Conservation (phyloP, 2,888 invertebrate species). For the Dioctria linearis region DNA sequence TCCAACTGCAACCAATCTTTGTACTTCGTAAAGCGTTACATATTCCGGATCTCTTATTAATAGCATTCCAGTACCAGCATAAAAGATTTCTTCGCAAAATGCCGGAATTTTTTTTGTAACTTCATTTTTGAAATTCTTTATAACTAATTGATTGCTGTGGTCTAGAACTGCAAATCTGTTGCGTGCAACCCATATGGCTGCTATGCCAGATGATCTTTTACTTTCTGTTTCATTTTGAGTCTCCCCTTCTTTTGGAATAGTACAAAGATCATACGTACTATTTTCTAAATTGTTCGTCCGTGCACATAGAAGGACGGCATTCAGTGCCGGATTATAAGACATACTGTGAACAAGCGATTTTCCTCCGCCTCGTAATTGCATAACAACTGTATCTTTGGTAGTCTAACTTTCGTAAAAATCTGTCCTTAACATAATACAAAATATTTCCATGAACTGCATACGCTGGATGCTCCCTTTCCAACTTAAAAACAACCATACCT, state of each 20-base stretch:
- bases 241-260: constrained; percentile 80
- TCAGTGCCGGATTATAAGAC: constrained; percentile 98
- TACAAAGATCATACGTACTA: constrained; percentile 94
- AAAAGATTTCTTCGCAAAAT: constrained; percentile 96
- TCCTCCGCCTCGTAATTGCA: constrained; percentile 90
- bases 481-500: constrained; percentile 74
- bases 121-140: constrained; percentile 98
- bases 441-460: constrained; percentile 94
- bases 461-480: constrained; percentile 96
- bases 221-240: constrained; percentile 76
- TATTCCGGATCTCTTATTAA: constrained; percentile 91
- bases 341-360: constrained; percentile 85
- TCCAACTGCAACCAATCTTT: constrained; percentile 78
- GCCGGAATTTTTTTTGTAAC: constrained; percentile 94
- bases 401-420: constrained; percentile 90
- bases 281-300: constrained; percentile 87
- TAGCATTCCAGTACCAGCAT: constrained; percentile 98
- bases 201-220: constrained; percentile 89
- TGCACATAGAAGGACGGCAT: constrained; percentile 91
- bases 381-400: constrained; percentile 92
- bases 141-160: constrained; percentile 91
- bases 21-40: constrained; percentile 96
- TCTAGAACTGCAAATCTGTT: constrained; percentile 98
- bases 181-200: constrained; percentile 96
- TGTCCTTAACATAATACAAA: constrained; percentile 96